Evolutionary conservation across 2,888 invertebrate genomes (phyloP), one percentile per base, ranked within the genome.

Genomic region (Chymomyza fuscimana): DNA sequence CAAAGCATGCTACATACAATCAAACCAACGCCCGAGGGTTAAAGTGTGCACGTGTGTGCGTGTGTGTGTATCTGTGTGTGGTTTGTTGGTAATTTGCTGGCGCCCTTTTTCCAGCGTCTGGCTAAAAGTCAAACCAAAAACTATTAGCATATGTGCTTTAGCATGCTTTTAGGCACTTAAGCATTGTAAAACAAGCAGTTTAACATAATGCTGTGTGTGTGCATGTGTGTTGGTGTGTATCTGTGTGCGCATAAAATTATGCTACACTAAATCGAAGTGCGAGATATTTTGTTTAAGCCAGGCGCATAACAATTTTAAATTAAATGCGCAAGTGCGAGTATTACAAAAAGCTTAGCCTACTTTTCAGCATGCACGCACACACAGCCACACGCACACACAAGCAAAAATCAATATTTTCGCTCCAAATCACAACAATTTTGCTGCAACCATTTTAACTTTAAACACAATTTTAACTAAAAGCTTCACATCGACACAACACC

Each of bases 391-490:
- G 19, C 16, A n/a, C 54, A 10, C 10, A 4, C 22, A 60, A 1
- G 4, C 22, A 60, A 74, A 54, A 82, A 82, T 78, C 86, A 74
- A 86, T 86, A 80, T 63, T 67, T 70, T 19, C 60, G 69, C 66
- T 68, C 72, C 32, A 65, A 72, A 70, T 71, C 68, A 69, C 66
- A 54, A 69, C 60, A 74, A 67, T 74, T 72, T 46, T 76, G 62
- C 60, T 4, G 32, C 62, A 68, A 67, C 54, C 63, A 65, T 69
- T 79, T 32, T 77, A 36, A 40, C 56, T 22, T 65, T 65, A 65
- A 65, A 65, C 63, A 58, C 58, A 58, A 25, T 58, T 58, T 63
- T n/a, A 63, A 10, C 63, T 63, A 25, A 63, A 52, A 63, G 40
- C 61, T 15, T 58, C 56, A 19, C 19, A 19, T 19, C 19, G 19